These are phyloP conservation scores for Machimus rusticus DNA, from an alignment of 2,888 invertebrate species.

Conservation along the genomic window DNA sequence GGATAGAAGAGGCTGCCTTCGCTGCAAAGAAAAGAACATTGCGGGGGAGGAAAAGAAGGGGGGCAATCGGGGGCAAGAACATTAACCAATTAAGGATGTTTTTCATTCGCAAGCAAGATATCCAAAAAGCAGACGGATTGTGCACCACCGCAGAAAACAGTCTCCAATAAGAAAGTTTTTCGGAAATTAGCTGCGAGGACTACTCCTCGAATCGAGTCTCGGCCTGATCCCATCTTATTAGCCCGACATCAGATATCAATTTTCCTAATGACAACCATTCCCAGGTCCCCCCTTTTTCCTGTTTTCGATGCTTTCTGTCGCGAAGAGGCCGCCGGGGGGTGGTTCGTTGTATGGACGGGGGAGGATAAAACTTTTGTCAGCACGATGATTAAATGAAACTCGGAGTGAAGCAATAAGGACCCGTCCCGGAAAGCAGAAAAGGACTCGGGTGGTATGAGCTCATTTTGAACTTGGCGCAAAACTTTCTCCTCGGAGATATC, in stretches of 20 bases:
- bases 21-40: not conserved
- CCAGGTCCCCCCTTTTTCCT: not conserved
- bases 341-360: not conserved
- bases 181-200: conserved; percentile 14
- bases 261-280: conserved; percentile 16
- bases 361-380: conserved; percentile 19
- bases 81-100: conserved; percentile 24
- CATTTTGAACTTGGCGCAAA: not conserved
- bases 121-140: not conserved
- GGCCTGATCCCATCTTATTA: conserved; percentile 8
- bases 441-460: not conserved
- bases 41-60: not conserved
- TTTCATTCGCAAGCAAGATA: not conserved
- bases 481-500: not conserved
- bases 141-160: conserved; percentile 16
- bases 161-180: conserved; percentile 12
- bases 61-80: not conserved
- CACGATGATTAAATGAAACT: conserved; percentile 22
- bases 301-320: not conserved
- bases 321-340: not conserved
- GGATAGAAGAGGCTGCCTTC: not conserved
- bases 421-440: not conserved
- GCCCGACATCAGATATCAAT: conserved; percentile 27
- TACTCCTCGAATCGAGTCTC: not conserved
- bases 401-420: not conserved